Base-by-base conservation (phyloP, 2,888 invertebrate species). In the Corbicula japonica region DNA sequence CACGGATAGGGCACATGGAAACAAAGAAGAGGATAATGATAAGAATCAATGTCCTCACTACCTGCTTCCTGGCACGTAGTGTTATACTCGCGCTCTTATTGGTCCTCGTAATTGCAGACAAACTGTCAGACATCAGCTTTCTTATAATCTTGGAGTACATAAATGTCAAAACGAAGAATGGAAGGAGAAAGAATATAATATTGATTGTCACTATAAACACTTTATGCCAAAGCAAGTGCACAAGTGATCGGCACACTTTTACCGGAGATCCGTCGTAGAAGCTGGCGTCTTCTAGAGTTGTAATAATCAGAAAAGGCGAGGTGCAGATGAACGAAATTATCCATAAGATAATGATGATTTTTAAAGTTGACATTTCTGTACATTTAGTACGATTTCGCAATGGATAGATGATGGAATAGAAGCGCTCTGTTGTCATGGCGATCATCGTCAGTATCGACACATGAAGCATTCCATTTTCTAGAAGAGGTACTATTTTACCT, bases 401-500 rank as follows among this genome's bases (percentile, higher is more conserved):
- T 0, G 98, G 98, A 92, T 97, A 97, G 93, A 98, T 98, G 92
- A 98, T 98, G 83, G 98, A 98, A 94, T 96, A 96, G 94, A 96
- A 97, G 10, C 97, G 95, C 94, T 98, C 98, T 93, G 98, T 97
- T 0, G 97, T 97, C 93, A 98, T 98, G 76, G 98, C 98, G 89
- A 98, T 94, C 90, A 98, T 98, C 50, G 98, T 98, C 65, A 98
- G 95, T 3, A 98, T 97, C 46, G 97, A 97, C 30, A 97, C 97
- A 93, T 98, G 97, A 2, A 97, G 97, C 38, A 98, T 97, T 0
- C 97, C 97, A 91, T 97, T 94, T 94, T 98, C 98, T 77, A 98
- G 96, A 92, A 98, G 98, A 0, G 98, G 98, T 5, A 98, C 97
- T 28, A 97, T 96, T 93, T 97, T 96, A 94, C 98, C 98, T 98